Evolutionary conservation across 2,113 vertebrate species (phyloP), one percentile per base, ranked within the genome.

Genomic region (Oryzias melastigma): DNA sequence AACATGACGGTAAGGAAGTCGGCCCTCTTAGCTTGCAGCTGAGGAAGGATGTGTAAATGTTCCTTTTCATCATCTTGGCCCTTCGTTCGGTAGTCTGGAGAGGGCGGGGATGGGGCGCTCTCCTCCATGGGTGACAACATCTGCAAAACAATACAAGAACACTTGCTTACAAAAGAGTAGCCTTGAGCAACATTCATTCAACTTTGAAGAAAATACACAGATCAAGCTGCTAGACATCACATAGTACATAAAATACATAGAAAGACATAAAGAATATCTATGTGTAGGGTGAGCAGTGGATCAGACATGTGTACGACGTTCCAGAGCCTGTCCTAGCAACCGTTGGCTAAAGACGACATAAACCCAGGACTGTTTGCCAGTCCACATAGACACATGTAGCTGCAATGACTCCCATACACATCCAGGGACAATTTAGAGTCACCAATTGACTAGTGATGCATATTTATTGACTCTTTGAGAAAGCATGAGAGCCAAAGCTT

Each of bases 1-100:
- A 96, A 85, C 80, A 96, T 92, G 66, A 95, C 83, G 5, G 92
- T 93, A 4, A 95, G 94, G 87, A 98, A 97, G 88, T 95, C 95
- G 1, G 93, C 95, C 68, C 93, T 92, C 75, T 95, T 94, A 71
- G 91, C 92, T 68, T 94, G 84, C 58, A 94, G 93, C 65, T 94
- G 93, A 46, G 94, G 89, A n/a, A 91, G 83, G 65, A 90, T 86
- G 64, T 91, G 88, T 71, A 91, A 91, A 55, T 92, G 90, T 75
- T 97, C 94, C 62, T 93, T 93, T 67, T 94, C 94, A 5, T 93
- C 92, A 4, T 87, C 90, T 58, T 93, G 75, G 7, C 91, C 93
- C 76, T 92, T 94, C 65, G 89, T 89, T 43, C 93, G 92, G 82
- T 96, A 96, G 87, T 96, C 94, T 16, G 94, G 95, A 78, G 95